Base-by-base conservation (phyloP, 2,888 invertebrate species). In the Melitaea athalia region DNA sequence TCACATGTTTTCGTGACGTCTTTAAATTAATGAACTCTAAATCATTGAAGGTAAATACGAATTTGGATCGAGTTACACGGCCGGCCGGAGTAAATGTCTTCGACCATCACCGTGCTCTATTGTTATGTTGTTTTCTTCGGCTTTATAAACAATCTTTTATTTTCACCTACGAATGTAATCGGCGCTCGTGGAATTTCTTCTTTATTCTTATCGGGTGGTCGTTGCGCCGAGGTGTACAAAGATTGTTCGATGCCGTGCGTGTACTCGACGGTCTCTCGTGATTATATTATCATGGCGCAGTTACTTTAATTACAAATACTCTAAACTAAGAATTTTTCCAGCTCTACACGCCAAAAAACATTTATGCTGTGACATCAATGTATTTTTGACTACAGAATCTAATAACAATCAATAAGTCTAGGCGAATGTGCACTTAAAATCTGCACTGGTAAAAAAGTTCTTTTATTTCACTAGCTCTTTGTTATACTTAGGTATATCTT, bases 61-160 rank as follows among this genome's bases (percentile, higher is more conserved):
- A 81, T 87, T 91, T 92, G 76, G 87, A 80, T 84, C 83, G 87
- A 61, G 76, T 77, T 70, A 59, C 57, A 50, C 57, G 47, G 73
- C 59, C 60, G 64, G 69, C 61, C 67, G 70, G 71, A 72, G 78
- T 76, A 73, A 73, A 74, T 75, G 67, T 74, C 72, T 71, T 76
- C 77, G 83, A 85, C 81, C 85, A 90, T 92, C 92, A 89, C 83
- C 84, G 86, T 84, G 86, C 83, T 88, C 91, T 90, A 91, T 91
- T 92, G 91, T 92, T 88, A 88, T 88, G 92, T 89, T 87, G 85
- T 87, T 89, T 89, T 88, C 91, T 87, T 83, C 84, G 83, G 85
- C 88, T 89, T 91, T 89, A 90, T 91, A 91, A 91, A 91, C 91
- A 91, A 89, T 89, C 87, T 92, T 92, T 92, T 92, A 91, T 92